Percentiles rank a stretch among this genome's conserved stretches.
phyloP scores from a whole-genome alignment of 2,113 vertebrate species.

The Pogonocichla stellata region DNA sequence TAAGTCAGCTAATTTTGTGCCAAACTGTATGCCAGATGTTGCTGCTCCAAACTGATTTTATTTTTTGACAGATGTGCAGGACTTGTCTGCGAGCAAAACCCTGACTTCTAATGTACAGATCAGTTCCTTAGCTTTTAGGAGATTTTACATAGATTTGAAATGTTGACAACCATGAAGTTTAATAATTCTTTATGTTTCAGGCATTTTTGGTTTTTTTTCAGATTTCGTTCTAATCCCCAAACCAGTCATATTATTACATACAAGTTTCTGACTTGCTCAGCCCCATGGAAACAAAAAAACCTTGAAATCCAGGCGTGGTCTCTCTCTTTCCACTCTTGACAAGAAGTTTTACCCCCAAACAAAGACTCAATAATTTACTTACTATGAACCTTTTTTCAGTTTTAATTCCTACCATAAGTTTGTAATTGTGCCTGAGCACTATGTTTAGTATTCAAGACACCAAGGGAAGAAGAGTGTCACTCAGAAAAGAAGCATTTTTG shows the following conservation, averaged over 20 bases:
- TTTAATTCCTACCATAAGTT: neutral
- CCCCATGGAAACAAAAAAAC: neutral
- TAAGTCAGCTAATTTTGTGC: conserved; percentile 15
- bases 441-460: neutral
- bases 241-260: neutral
- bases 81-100: neutral
- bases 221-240: neutral
- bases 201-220: neutral
- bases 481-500: neutral
- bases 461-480: neutral
- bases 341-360: neutral
- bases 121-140: neutral
- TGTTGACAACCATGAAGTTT: neutral
- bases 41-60: neutral
- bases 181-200: neutral
- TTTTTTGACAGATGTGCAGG: neutral
- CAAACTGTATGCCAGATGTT: neutral
- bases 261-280: neutral
- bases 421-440: neutral
- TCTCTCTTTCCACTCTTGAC: neutral
- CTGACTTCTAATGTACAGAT: neutral
- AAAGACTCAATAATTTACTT: neutral
- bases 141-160: neutral
- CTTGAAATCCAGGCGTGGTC: neutral
- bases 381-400: neutral